Conservation (phyloP, 2,888 invertebrate genomes). For the Calameuta idolon region DNA sequence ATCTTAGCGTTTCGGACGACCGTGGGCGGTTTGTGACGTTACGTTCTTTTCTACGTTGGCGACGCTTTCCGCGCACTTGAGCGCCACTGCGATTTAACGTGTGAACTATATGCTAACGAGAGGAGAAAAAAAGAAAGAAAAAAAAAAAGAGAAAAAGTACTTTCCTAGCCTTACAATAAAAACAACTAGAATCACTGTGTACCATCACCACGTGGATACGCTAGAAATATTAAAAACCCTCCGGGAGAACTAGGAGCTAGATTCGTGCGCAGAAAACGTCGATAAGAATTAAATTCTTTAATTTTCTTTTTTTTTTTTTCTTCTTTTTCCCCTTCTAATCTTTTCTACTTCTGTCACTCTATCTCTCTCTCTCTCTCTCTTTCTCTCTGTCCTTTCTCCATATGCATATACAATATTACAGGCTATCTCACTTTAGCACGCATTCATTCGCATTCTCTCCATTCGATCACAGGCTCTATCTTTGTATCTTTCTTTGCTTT, state of each 20-base stretch:
- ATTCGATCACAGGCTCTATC: not conserved
- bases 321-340: constrained; percentile 9
- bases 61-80: constrained; percentile 51
- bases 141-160: constrained; percentile 24
- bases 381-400: not conserved
- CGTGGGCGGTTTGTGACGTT: constrained; percentile 8
- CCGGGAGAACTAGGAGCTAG: constrained; percentile 38
- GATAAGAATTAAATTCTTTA: constrained; percentile 17
- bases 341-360: not conserved
- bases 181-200: constrained; percentile 57
- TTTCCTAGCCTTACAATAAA: constrained; percentile 47
- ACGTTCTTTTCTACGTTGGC: constrained; percentile 13
- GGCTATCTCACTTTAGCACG: not conserved
- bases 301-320: not conserved
- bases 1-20: constrained; percentile 15
- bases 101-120: constrained; percentile 10
- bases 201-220: constrained; percentile 59
- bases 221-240: constrained; percentile 51
- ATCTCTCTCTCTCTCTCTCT: constrained; percentile 10
- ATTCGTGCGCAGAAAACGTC: constrained; percentile 56
- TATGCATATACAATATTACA: not conserved
- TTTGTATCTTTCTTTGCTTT: not conserved
- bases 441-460: not conserved
- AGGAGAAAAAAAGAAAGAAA: not conserved
- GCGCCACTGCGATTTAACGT: constrained; percentile 29